A percentile compares a stretch with the other conserved stretches of the same genome.
Conservation (phyloP, 2,797 vertebrate genomes). For the Tapirus indicus region DNA sequence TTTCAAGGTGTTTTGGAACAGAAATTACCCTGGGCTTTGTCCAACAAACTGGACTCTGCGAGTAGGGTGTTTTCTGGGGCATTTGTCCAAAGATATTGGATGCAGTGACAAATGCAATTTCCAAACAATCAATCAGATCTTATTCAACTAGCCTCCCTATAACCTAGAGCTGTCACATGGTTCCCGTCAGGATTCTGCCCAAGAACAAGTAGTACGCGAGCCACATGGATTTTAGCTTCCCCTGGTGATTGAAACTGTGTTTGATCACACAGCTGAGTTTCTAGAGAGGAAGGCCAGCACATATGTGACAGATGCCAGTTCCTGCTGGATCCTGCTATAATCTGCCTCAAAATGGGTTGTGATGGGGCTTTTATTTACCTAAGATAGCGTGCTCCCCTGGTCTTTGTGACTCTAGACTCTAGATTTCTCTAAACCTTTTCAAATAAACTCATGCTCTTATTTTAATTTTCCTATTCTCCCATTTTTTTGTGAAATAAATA, state of each 20-base stretch:
- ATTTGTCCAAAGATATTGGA: neutral
- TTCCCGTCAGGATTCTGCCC: slow-evolving; percentile 36
- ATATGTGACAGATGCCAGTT: neutral
- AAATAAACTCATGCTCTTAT: neutral
- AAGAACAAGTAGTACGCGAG: slow-evolving; percentile 2
- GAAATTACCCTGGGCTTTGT: neutral
- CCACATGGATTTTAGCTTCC: neutral
- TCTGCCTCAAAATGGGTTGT: neutral
- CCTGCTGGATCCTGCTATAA: neutral
- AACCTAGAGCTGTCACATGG: neutral
- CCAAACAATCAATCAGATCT: neutral
- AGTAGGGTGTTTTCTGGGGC: neutral
- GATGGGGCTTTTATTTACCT: neutral
- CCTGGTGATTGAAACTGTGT: neutral
- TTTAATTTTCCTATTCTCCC: neutral
- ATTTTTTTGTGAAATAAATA: neutral
- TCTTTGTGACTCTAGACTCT: neutral
- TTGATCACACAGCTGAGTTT: slow-evolving; percentile 14
- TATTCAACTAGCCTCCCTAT: neutral
- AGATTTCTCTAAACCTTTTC: slow-evolving; percentile 20
- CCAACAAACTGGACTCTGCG: neutral
- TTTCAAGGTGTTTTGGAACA: neutral
- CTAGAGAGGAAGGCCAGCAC: neutral
- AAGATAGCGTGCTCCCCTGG: neutral
- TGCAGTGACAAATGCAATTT: neutral